Evolutionary conservation across 2,888 invertebrate genomes (phyloP), one percentile per base, ranked within the genome.

Genomic region (Cryptophagus acutangulus): DNA sequence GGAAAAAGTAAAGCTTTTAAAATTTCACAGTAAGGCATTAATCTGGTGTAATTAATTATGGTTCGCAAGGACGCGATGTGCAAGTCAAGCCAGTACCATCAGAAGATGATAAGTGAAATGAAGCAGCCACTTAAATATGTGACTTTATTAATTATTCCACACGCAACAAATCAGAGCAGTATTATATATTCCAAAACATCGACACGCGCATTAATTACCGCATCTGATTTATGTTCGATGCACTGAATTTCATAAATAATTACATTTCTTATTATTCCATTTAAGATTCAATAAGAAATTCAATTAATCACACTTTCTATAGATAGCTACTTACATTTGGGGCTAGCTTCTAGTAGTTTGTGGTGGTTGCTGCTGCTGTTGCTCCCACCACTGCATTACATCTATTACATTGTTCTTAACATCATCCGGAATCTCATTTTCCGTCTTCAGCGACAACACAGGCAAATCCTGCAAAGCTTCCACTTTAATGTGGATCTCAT

Each of bases 371-470:
- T 43, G 51, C 38, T 56, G 59, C 17, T 63, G 64, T 29, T 63
- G 59, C 36, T 74, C 73, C 75, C 75, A 76, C 76, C 76, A 76
- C 36, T 73, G 71, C 49, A 75, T 73, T 14, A 74, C 71, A 52
- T 74, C 74, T 49, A 73, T 72, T 65, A 75, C 71, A 50, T 71
- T 70, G 51, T 71, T 72, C 42, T 74, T 74, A 20, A 71, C 70
- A 1, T 73, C 58, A 2, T 55, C 55, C 4, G 57, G 52, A 31
- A 61, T 41, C 17, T 55, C 57, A 30, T 52, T 46, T 39, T 63
- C 51, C 50, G 60, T 54, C 49, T 72, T 69, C 24, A 73, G 56
- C 12, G 71, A 63, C 35, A 70, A 65, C 17, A 71, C 56, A 16
- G 63, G 63, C 17, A 59, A 36, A 5, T 58, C 59, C 33, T 45